A percentile compares a stretch with the other conserved stretches of the same genome.
These are phyloP conservation scores for Hippoglossus stenolepis DNA, from an alignment of 2,113 vertebrate species.

Conservation along the genomic window DNA sequence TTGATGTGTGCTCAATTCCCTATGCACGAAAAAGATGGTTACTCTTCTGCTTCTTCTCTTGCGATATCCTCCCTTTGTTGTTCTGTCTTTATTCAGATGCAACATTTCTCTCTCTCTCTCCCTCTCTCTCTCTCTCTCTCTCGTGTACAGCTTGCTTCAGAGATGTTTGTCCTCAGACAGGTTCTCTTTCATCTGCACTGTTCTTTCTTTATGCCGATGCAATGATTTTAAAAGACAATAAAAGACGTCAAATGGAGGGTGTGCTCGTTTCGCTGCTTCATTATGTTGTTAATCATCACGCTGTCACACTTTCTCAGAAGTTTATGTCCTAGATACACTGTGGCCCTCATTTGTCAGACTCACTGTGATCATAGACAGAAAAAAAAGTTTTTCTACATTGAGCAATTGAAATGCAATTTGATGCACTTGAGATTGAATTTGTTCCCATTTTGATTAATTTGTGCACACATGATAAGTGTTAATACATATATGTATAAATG, in stretches of 20 bases:
- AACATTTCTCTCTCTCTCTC: conserved; percentile 43
- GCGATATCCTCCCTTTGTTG: conserved; percentile 49
- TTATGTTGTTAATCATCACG: not conserved
- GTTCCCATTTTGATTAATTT: too few relatives aligned
- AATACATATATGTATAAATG: too few relatives aligned
- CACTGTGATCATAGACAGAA: not conserved
- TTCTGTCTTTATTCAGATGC: conserved; percentile 68
- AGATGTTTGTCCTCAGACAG: conserved; percentile 83
- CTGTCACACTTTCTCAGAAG: not conserved
- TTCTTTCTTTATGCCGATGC: conserved; percentile 82
- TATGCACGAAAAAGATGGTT: conserved; percentile 67
- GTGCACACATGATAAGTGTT: too few relatives aligned
- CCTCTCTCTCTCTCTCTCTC: conserved; percentile 22
- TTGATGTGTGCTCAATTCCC: conserved; percentile 62
- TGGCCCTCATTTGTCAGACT: not conserved
- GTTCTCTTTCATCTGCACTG: conserved; percentile 87
- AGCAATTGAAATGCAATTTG: not conserved
- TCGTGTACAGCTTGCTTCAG: conserved; percentile 76
- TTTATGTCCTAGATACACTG: not conserved
- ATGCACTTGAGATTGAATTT: too few relatives aligned
- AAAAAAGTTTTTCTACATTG: not conserved
- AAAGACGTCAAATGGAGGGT: conserved; percentile 68
- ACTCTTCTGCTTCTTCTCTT: conserved; percentile 47
- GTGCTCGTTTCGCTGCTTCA: not conserved
- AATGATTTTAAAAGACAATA: conserved; percentile 81